Evolutionary conservation across 2,888 invertebrate species (phyloP).

Genomic region (Lobophora halterata): DNA sequence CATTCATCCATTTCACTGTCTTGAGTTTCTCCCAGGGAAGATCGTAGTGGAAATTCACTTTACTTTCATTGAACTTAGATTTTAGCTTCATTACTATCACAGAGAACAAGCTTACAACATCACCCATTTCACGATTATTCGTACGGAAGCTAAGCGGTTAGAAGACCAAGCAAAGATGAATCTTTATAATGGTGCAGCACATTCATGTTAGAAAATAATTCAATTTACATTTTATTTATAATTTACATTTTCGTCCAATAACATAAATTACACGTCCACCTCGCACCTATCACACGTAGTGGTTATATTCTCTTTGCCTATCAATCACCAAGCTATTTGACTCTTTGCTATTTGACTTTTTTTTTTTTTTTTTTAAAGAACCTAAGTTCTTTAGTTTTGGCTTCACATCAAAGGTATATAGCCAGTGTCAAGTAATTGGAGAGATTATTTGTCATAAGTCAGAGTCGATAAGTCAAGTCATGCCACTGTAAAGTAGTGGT

Average conservation of each 20-base stretch:
- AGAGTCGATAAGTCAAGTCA: no score
- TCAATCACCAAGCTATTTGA: no score
- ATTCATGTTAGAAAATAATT: slow-evolving; percentile 62
- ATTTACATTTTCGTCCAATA: slow-evolving; percentile 38
- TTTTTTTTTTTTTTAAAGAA: no score
- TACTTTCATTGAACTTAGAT: slow-evolving; percentile 75
- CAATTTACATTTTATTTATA: slow-evolving; percentile 56
- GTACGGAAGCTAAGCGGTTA: slow-evolving; percentile 56
- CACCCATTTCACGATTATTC: slow-evolving; percentile 64
- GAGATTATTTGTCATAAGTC: no score
- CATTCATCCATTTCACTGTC: slow-evolving; percentile 89
- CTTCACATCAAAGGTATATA: no score
- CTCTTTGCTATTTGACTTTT: no score
- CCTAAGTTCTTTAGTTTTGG: no score
- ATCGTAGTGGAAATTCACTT: slow-evolving; percentile 70
- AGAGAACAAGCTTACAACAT: slow-evolving; percentile 76
- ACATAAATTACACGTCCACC: slow-evolving; percentile 26
- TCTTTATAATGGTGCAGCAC: slow-evolving; percentile 45
- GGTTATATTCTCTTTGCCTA: no score
- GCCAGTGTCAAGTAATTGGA: no score
- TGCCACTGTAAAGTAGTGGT: no score
- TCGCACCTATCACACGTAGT: slow-evolving; percentile 41
- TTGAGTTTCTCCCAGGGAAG: slow-evolving; percentile 70
- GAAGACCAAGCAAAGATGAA: slow-evolving; percentile 58
- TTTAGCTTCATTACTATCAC: slow-evolving; percentile 78